Base-by-base conservation (phyloP, 2,797 vertebrate genomes). In the Catostomus latipinnis region DNA sequence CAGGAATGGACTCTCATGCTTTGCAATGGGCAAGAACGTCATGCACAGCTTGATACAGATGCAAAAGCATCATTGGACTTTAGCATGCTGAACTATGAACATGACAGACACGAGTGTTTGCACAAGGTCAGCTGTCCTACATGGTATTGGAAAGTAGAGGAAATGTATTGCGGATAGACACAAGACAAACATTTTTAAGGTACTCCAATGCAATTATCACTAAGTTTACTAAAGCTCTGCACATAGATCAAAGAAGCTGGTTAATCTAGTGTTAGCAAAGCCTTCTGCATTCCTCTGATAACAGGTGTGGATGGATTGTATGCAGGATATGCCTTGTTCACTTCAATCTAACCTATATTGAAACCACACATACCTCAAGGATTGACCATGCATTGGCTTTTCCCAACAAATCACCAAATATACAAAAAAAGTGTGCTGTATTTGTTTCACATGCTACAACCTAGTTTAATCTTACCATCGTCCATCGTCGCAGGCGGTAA, bases 381-480 rank as follows among this genome's bases (percentile, higher is more conserved):
- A 52, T 6, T 48, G 34, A 53, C 0, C 50, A 74, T 14, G 63
- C 63, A 58, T 49, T 14, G 13, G 5, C 9, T 0, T 34, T 43
- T 11, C 22, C 53, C 63, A 50, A 34, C 10, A 14, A 52, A 1
- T n/a, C 4, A 22, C 12, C 58, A 43, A 50, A 53, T 61, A 11
- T 52, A 62, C 16, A 5, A 52, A 0, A 52, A 45, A 54, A 54
- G 4, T 0, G 0, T 13, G 16, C 14, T 9, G 11, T 13, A 22
- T n/a, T 72, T n/a, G 62, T 48, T 13, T 10, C 5, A 66, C 6
- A 57, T 22, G 52, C 77, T 48, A 14, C 7, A 2, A 1, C 46
- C 6, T 67, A 56, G 49, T 63, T 68, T 6, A 65, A 45, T 22
- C 80, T 78, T 83, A 85, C 81, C 84, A 67, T 80, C 50, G 12